A percentile compares a stretch with the other conserved stretches of the same genome.
Conservation (phyloP, 2,113 vertebrate genomes). For the Hippolais icterina region DNA sequence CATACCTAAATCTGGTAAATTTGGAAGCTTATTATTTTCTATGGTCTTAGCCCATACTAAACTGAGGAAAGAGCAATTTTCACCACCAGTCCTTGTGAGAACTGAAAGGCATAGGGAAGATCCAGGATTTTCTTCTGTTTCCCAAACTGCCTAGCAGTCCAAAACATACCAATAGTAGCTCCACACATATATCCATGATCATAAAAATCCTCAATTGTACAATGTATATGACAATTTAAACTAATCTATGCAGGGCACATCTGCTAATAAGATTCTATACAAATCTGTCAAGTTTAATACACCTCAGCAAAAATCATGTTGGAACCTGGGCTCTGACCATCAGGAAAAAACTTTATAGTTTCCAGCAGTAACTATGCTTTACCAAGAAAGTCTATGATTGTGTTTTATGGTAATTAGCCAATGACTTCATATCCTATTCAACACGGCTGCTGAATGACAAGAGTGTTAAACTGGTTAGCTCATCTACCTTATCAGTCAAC, state of each 20-base stretch:
- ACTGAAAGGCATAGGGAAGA: neutral
- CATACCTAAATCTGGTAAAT: neutral
- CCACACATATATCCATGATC: neutral
- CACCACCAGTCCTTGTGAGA: neutral
- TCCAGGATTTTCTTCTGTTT: neutral
- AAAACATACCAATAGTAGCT: neutral
- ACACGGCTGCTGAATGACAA: neutral
- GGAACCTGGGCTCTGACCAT: neutral
- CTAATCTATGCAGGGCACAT: neutral
- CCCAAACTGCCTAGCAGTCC: neutral
- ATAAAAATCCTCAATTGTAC: neutral
- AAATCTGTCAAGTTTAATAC: neutral
- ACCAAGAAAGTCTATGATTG: neutral
- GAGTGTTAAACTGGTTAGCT: neutral
- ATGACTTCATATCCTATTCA: slow-evolving; percentile 6
- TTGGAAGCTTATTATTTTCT: neutral
- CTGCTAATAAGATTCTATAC: neutral
- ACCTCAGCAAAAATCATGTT: neutral
- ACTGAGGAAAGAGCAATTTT: neutral
- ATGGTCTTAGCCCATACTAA: neutral
- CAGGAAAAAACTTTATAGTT: neutral
- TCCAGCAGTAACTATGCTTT: neutral
- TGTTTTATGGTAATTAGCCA: neutral
- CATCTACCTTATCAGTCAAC: neutral
- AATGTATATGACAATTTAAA: neutral